Evolutionary conservation across 2,113 vertebrate species (phyloP).

Genomic region (Okapia johnstoni): DNA sequence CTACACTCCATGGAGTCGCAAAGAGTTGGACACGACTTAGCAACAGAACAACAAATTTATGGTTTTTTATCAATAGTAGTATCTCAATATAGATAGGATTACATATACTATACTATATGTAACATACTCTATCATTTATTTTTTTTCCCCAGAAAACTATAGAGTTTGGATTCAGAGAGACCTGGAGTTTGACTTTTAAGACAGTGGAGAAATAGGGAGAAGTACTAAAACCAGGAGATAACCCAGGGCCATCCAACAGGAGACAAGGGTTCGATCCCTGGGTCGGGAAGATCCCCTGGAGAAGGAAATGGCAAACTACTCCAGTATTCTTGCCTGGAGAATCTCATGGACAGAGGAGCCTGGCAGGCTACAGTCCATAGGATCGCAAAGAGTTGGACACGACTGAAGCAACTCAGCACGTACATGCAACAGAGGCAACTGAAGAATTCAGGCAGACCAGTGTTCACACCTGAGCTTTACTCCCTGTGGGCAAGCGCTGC

Average conservation of each 20-base stretch:
- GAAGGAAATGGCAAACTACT: not conserved
- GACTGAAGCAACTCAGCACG: not conserved
- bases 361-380: not conserved
- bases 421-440: not conserved
- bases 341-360: not conserved
- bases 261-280: not conserved
- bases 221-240: not conserved
- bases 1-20: not conserved
- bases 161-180: not conserved
- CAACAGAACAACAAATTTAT: not conserved
- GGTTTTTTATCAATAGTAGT: not conserved
- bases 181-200: not conserved
- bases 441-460: not conserved
- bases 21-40: not conserved
- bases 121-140: not conserved
- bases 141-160: not conserved
- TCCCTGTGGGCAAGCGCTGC: not conserved
- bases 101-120: not conserved
- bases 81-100: not conserved
- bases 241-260: not conserved
- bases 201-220: not conserved
- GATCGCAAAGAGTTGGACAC: not conserved
- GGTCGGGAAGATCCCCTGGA: not conserved
- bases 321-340: not conserved
- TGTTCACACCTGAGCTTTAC: not conserved